Percentiles rank a stretch among this genome's conserved stretches.
These are phyloP conservation scores for Malthinus flaveolus DNA, from an alignment of 2,888 invertebrate species.

Conservation along the genomic window DNA sequence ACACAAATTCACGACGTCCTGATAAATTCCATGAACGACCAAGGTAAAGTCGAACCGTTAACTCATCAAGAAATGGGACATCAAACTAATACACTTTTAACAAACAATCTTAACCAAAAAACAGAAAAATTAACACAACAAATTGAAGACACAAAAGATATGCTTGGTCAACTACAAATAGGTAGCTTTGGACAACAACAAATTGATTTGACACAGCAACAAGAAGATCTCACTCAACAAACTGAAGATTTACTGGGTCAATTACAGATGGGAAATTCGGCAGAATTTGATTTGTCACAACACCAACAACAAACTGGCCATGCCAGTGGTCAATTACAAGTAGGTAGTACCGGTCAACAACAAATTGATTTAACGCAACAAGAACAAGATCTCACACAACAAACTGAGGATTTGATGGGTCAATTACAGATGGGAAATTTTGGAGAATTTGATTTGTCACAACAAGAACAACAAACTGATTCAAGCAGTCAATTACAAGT, in stretches of 20 bases:
- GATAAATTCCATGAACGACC: too few species aligned
- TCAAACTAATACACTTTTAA: background rate
- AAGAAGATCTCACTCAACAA: conserved; percentile 33
- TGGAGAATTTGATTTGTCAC: conserved; percentile 5
- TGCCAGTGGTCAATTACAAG: background rate
- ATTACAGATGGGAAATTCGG: conserved; percentile 25
- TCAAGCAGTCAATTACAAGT: conserved; percentile 24
- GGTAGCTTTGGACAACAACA: conserved; percentile 10
- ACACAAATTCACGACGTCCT: too few species aligned
- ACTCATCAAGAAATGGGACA: conserved; percentile 1
- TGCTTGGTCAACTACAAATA: conserved; percentile 29
- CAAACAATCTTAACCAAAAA: conserved; percentile 9
- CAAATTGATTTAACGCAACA: conserved; percentile 17
- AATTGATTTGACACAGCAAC: conserved; percentile 17
- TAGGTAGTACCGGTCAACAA: conserved; percentile 10
- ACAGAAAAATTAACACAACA: conserved; percentile 16
- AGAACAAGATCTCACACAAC: conserved; percentile 32
- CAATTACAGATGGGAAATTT: conserved; percentile 14
- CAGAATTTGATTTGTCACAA: conserved; percentile 9
- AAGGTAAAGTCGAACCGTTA: background rate
- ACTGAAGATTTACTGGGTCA: conserved; percentile 25
- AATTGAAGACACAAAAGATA: conserved; percentile 31
- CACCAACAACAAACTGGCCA: conserved; percentile 8
- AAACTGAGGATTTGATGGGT: conserved; percentile 27
- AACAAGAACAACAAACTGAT: too few species aligned